Percentiles rank a stretch among this genome's conserved stretches.
phyloP scores from a whole-genome alignment of 35 echinoderm and acorn worm species.

The Anneissia japonica region DNA sequence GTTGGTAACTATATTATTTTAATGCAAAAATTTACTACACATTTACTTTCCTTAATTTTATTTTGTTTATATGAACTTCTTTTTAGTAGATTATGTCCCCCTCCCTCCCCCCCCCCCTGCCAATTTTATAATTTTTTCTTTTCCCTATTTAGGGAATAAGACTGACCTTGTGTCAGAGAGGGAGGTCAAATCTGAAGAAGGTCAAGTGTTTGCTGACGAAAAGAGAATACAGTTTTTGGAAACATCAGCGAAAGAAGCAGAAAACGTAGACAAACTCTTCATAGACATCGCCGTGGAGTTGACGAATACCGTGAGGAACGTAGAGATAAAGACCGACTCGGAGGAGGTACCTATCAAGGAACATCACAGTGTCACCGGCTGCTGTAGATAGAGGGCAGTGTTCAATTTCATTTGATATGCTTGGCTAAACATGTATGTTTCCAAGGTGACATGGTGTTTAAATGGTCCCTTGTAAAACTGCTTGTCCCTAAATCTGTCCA shows the following conservation, averaged over 20 bases:
- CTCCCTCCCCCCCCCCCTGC: background rate
- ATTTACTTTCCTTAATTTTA: background rate
- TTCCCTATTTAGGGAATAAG: slow-evolving; percentile 61
- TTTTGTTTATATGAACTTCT: background rate
- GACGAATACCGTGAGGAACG: slow-evolving; percentile 78
- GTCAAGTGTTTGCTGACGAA: slow-evolving; percentile 62
- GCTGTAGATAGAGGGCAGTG: slow-evolving; percentile 25
- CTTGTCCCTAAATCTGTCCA: background rate
- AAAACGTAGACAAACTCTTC: slow-evolving; percentile 95
- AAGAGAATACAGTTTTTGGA: slow-evolving; percentile 82
- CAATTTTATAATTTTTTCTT: background rate
- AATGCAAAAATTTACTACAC: background rate
- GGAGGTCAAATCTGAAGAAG: slow-evolving; percentile 74
- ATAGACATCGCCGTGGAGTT: slow-evolving; percentile 87
- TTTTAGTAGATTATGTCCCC: background rate
- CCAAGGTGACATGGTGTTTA: background rate
- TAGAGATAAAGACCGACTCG: slow-evolving; percentile 61
- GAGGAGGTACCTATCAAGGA: slow-evolving; percentile 75
- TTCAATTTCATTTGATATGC: background rate
- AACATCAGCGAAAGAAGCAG: slow-evolving; percentile 92
- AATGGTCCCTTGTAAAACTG: background rate
- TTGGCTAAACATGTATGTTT: background rate
- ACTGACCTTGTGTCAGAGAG: slow-evolving; percentile 75
- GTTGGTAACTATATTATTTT: slow-evolving; percentile 62
- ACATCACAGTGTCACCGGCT: slow-evolving; percentile 60